phyloP scores from a whole-genome alignment of 2,113 vertebrate species.

The Albula goreensis region DNA sequence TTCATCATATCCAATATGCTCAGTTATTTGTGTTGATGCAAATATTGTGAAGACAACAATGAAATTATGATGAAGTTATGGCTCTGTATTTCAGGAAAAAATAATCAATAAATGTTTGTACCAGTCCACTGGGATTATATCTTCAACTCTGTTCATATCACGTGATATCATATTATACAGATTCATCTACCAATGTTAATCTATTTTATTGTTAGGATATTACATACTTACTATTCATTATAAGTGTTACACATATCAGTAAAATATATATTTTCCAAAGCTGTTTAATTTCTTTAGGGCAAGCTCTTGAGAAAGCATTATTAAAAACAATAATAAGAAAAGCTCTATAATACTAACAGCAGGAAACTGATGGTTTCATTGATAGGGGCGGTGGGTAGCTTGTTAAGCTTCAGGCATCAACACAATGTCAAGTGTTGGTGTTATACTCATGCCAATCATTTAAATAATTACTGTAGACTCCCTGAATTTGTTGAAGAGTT shows the following conservation, averaged over 20 bases:
- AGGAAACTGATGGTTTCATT: neutral
- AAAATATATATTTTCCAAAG: neutral
- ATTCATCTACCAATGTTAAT: no score
- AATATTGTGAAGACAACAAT: neutral
- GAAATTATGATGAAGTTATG: neutral
- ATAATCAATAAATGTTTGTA: no score
- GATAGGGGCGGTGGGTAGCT: neutral
- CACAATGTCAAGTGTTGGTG: neutral
- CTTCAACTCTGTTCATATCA: no score
- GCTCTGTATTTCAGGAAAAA: no score
- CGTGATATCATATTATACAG: no score
- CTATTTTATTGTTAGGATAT: neutral
- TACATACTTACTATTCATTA: neutral
- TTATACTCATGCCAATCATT: neutral
- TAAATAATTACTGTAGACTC: neutral
- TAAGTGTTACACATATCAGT: neutral
- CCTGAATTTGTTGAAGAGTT: neutral
- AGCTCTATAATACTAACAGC: neutral
- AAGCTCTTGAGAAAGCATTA: neutral
- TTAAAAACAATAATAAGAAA: neutral
- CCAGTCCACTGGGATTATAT: no score
- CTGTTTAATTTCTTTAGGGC: neutral
- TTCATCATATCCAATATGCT: neutral
- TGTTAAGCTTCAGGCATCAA: constrained; percentile 3
- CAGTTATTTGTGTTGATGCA: neutral